Conservation (phyloP, 1,140 invertebrate species). For the Trichogramma pretiosum region DNA sequence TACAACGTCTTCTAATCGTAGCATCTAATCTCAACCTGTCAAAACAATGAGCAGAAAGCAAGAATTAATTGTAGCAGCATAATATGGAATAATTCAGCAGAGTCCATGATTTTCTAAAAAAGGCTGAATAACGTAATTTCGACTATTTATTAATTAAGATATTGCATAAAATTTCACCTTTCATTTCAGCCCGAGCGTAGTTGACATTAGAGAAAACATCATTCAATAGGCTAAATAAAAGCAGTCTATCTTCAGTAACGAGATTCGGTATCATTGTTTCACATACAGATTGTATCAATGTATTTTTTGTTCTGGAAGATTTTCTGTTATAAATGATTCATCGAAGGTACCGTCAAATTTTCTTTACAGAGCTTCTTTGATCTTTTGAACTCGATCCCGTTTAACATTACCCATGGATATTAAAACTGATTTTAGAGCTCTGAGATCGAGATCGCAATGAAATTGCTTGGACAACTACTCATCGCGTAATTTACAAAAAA, state of each 20-base stretch:
- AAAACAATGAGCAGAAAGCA: no score
- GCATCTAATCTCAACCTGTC: no score
- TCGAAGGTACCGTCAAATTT: slow-evolving; percentile 72
- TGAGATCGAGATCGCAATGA: slow-evolving; percentile 95
- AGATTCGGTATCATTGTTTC: slow-evolving; percentile 99
- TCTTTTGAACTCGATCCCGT: slow-evolving; percentile 87
- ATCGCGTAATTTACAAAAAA: slow-evolving; percentile 74
- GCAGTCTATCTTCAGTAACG: slow-evolving; percentile 96
- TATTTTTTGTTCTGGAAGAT: slow-evolving; percentile 95
- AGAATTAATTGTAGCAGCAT: no score
- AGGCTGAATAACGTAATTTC: no score
- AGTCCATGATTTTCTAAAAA: no score
- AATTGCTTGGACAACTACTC: slow-evolving; percentile 98
- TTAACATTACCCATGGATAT: slow-evolving; percentile 98
- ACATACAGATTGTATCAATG: slow-evolving; percentile 95
- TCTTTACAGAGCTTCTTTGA: slow-evolving; percentile 78
- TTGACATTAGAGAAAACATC: slow-evolving; percentile 98
- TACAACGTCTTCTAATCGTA: no score
- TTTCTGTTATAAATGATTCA: slow-evolving; percentile 88
- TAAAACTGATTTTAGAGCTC: slow-evolving; percentile 94
- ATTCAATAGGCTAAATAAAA: slow-evolving; percentile 91
- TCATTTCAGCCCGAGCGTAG: slow-evolving; percentile 93
- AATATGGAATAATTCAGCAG: no score
- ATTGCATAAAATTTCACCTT: slow-evolving; percentile 56
- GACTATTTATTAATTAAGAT: no score